Evolutionary conservation across 1,140 invertebrate species (phyloP).

Genomic region (Lerema accius): DNA sequence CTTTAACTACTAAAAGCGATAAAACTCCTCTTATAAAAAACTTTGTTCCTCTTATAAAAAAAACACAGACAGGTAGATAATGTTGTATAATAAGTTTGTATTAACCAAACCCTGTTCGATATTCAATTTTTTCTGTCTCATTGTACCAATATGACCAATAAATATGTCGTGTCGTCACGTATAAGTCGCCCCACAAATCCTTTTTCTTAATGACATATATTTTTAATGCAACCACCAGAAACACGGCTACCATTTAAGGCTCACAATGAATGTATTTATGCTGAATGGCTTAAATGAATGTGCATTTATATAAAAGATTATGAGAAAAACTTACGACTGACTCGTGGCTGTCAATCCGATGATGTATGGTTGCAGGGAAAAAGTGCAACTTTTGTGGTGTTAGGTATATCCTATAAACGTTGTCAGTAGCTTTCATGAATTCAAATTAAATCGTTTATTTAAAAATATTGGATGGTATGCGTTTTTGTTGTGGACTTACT

Average conservation of each 20-base stretch:
- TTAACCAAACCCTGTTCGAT: background rate
- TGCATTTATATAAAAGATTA: constrained; percentile 19
- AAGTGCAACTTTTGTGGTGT: background rate
- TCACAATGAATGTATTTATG: constrained; percentile 24
- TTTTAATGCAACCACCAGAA: constrained; percentile 22
- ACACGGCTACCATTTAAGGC: constrained; percentile 15
- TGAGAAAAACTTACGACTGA: constrained; percentile 12
- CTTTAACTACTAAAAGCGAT: too few relatives aligned
- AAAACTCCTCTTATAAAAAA: too few relatives aligned
- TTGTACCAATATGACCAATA: constrained; percentile 16
- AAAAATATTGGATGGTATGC: too few relatives aligned
- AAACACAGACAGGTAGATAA: background rate
- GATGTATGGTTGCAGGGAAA: constrained; percentile 3
- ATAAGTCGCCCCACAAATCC: constrained; percentile 18
- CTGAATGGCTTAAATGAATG: constrained; percentile 20
- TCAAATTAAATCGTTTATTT: too few relatives aligned
- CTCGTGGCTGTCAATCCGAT: constrained; percentile 5
- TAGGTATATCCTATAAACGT: background rate
- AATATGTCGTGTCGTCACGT: constrained; percentile 23
- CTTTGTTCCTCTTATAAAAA: too few relatives aligned
- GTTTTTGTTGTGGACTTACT: too few relatives aligned
- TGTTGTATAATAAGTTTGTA: background rate
- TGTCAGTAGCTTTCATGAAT: background rate
- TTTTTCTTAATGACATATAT: constrained; percentile 23
- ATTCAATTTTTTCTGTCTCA: constrained; percentile 9